These are phyloP conservation scores for Xestobium rufovillosum DNA, from an alignment of 2,888 invertebrate species.

Conservation along the genomic window DNA sequence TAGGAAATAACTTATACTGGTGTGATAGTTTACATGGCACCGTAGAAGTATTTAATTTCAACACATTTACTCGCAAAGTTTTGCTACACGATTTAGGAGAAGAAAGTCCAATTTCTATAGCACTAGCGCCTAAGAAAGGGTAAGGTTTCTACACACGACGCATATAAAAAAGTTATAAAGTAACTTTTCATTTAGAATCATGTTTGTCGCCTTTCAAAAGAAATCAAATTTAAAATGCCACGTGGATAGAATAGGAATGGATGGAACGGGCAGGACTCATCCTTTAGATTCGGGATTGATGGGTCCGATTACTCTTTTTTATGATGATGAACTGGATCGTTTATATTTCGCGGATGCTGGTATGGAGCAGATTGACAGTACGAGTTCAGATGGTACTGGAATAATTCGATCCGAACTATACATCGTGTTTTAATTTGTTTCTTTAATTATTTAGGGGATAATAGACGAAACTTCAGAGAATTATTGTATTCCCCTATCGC, in stretches of 20 bases:
- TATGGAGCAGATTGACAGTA: conserved; percentile 56
- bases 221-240: conserved; percentile 35
- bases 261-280: conserved; percentile 51
- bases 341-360: conserved; percentile 63
- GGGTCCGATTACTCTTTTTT: conserved; percentile 51
- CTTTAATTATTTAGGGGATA: conserved; percentile 15
- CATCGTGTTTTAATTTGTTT: not conserved
- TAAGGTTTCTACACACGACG: conserved; percentile 33
- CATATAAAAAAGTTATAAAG: conserved; percentile 21
- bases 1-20: conserved; percentile 67
- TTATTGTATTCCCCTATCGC: conserved; percentile 45
- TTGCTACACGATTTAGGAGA: conserved; percentile 51
- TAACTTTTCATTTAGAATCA: conserved; percentile 44
- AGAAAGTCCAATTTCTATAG: conserved; percentile 62
- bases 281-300: conserved; percentile 39
- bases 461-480: conserved; percentile 38
- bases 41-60: conserved; percentile 58
- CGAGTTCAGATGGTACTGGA: conserved; percentile 53
- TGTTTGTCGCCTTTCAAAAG: conserved; percentile 54
- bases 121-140: conserved; percentile 60
- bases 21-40: conserved; percentile 55
- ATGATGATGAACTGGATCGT: conserved; percentile 50
- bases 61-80: conserved; percentile 50
- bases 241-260: conserved; percentile 62
- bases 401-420: not conserved